These are phyloP conservation scores for Nymphicus hollandicus DNA, from an alignment of 2,113 vertebrate genomes.

Conservation along the genomic window DNA sequence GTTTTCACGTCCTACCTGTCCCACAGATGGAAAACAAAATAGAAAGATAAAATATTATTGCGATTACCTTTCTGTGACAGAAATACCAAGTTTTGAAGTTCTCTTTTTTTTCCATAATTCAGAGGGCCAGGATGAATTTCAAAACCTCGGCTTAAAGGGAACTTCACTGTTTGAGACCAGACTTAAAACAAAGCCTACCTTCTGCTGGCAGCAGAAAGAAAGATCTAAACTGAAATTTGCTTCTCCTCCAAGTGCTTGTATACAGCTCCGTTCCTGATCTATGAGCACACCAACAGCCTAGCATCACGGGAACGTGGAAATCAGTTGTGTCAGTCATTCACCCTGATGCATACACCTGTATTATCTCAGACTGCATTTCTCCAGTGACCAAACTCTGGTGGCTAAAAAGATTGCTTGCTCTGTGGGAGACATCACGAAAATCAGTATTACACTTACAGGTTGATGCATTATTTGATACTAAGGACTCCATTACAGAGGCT, in stretches of 20 bases:
- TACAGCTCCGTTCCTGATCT: neutral
- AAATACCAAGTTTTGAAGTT: neutral
- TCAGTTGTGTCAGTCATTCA: neutral
- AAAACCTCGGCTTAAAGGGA: neutral
- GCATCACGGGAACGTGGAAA: neutral
- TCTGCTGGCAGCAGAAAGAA: neutral
- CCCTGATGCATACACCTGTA: neutral
- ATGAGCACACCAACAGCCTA: neutral
- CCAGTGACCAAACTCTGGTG: neutral
- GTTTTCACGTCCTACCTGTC: neutral
- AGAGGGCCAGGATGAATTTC: neutral
- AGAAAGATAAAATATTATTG: neutral
- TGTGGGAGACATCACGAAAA: neutral
- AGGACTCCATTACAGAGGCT: neutral
- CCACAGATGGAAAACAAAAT: neutral
- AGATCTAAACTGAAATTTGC: neutral
- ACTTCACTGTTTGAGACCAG: neutral
- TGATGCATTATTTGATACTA: neutral
- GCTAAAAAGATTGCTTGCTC: neutral
- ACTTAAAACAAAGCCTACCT: neutral
- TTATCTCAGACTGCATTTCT: neutral
- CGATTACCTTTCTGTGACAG: neutral
- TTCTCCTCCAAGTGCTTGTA: neutral
- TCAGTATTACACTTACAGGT: neutral
- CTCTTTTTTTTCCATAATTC: neutral